Evolutionary conservation across 2,888 invertebrate genomes (phyloP).

Genomic region (Spicauda simplicius): DNA sequence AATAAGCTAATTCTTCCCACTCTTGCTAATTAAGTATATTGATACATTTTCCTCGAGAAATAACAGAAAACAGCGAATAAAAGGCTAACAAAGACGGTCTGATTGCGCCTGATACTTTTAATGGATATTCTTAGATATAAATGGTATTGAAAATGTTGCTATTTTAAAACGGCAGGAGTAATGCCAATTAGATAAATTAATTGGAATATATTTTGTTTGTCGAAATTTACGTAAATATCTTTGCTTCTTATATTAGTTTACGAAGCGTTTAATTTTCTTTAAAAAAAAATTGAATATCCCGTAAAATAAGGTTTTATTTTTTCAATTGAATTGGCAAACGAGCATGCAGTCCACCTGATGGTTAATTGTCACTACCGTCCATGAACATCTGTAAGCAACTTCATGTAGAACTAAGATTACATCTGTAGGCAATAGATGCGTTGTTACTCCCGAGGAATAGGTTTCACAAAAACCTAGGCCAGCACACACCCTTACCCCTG

Average conservation of each 20-base stretch:
- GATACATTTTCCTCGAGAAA: conserved; percentile 19
- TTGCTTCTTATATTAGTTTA: background rate
- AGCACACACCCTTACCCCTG: too few relatives aligned
- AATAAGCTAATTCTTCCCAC: background rate
- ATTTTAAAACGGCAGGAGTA: conserved; percentile 7
- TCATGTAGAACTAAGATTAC: too few relatives aligned
- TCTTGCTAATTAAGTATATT: conserved; percentile 24
- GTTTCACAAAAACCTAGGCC: too few relatives aligned
- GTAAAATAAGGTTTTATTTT: too few relatives aligned
- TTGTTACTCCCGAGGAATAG: too few relatives aligned
- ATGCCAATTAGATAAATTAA: background rate
- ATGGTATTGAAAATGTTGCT: conserved; percentile 20
- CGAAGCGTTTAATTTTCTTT: too few relatives aligned
- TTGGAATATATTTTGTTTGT: background rate
- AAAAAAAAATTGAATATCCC: too few relatives aligned
- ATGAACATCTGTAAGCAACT: too few relatives aligned
- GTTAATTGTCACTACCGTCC: too few relatives aligned
- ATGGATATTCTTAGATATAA: conserved; percentile 21
- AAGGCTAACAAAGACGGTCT: conserved; percentile 14
- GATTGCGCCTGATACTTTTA: conserved; percentile 30
- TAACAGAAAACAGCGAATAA: conserved; percentile 13
- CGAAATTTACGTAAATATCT: background rate
- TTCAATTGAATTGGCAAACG: too few relatives aligned
- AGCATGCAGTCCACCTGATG: too few relatives aligned
- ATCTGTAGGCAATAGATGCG: too few relatives aligned